These are phyloP conservation scores for Calonectris borealis DNA, from an alignment of 2,113 vertebrate genomes.

Conservation along the genomic window DNA sequence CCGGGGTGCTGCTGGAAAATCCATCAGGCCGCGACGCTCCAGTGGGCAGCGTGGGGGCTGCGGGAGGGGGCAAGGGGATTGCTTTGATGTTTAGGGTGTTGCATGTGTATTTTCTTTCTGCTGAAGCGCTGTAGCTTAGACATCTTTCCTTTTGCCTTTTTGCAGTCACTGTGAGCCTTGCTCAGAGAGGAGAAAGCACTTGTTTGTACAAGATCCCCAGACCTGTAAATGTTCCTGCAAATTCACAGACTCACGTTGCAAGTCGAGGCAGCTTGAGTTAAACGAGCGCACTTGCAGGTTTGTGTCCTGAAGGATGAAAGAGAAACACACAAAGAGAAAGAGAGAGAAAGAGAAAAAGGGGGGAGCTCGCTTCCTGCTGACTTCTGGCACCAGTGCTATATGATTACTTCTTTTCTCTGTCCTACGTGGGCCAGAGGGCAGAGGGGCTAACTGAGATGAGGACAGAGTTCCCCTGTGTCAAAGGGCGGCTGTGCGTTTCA, in stretches of 20 bases:
- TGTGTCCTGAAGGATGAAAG: constrained; percentile 82
- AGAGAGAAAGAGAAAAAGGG: constrained; percentile 65
- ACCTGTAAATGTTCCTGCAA: constrained; percentile 99
- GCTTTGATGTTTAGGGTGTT: constrained; percentile 75
- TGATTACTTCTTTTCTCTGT: constrained; percentile 59
- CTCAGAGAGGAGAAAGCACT: constrained; percentile 92
- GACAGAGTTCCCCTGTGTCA: not conserved
- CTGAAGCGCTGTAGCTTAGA: constrained; percentile 91
- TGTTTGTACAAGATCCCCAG: constrained; percentile 93
- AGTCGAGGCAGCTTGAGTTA: constrained; percentile 96
- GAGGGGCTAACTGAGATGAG: not conserved
- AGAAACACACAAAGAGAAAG: constrained; percentile 59
- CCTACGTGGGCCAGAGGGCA: constrained; percentile 3
- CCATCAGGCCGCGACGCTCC: not conserved
- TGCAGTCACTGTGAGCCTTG: constrained; percentile 96
- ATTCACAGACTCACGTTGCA: constrained; percentile 95
- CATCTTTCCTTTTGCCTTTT: constrained; percentile 89
- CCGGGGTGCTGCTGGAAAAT: constrained; percentile 25
- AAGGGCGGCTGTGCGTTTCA: not conserved
- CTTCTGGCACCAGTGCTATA: constrained; percentile 70
- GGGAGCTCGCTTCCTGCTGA: constrained; percentile 75
- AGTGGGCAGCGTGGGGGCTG: constrained; percentile 50
- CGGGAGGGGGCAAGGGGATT: constrained; percentile 59
- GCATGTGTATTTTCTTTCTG: constrained; percentile 83
- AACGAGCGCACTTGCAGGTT: constrained; percentile 99